Evolutionary conservation across 2,797 vertebrate genomes (phyloP).

Genomic region (Fringilla coelebs): DNA sequence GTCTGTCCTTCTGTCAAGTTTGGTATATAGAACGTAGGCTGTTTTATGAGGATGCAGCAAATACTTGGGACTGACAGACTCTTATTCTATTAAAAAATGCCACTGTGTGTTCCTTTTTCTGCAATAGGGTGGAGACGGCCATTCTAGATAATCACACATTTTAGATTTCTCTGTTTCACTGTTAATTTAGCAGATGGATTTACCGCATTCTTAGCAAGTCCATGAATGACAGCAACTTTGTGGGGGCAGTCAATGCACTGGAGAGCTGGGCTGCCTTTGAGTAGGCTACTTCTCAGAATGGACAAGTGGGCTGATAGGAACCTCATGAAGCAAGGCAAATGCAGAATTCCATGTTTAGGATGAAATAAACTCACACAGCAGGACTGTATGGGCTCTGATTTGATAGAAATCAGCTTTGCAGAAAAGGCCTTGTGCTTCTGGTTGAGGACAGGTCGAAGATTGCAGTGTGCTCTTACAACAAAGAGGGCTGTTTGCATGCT

Average conservation of each 20-base stretch:
- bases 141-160: background rate
- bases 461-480: background rate
- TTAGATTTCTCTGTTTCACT: background rate
- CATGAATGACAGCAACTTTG: background rate
- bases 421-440: background rate
- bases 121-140: background rate
- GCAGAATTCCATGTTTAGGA: background rate
- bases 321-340: background rate
- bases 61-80: background rate
- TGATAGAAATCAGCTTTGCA: background rate
- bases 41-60: background rate
- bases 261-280: background rate
- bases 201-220: background rate
- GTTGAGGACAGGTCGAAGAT: background rate
- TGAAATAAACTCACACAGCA: background rate
- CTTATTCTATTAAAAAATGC: background rate
- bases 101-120: background rate
- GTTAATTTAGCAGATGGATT: background rate
- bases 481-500: background rate
- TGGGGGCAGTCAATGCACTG: background rate
- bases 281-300: background rate
- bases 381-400: accelerated
- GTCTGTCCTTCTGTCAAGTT: background rate
- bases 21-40: background rate
- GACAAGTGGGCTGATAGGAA: background rate